These are phyloP conservation scores for Drosophila anomalata DNA, from an alignment of 2,888 invertebrate genomes.

Conservation along the genomic window DNA sequence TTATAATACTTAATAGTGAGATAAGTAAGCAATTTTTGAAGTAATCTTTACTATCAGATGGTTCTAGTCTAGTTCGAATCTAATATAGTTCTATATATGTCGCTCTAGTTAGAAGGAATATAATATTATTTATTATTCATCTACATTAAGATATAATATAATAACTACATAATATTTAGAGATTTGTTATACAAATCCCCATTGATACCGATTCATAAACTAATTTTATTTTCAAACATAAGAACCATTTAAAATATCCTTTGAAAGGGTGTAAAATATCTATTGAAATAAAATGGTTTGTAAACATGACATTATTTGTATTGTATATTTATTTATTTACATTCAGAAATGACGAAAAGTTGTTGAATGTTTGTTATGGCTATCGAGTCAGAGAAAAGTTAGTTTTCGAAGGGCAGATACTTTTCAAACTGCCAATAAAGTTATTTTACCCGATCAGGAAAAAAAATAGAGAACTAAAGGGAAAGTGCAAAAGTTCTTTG, in stretches of 20 bases:
- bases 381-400: not conserved
- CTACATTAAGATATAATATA: too few species aligned
- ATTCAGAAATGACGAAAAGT: not conserved
- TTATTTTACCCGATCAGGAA: not conserved
- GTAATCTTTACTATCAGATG: too few species aligned
- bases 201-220: too few species aligned
- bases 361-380: not conserved
- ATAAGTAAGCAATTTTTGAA: too few species aligned
- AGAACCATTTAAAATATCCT: not conserved
- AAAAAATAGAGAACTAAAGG: conserved; percentile 28
- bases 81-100: too few species aligned
- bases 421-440: not conserved
- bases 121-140: too few species aligned
- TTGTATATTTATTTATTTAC: conserved; percentile 2
- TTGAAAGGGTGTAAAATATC: not conserved
- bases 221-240: too few species aligned
- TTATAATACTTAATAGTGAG: too few species aligned
- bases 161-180: too few species aligned
- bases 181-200: too few species aligned
- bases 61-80: too few species aligned
- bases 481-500: conserved; percentile 63
- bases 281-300: not conserved
- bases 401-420: not conserved
- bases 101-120: too few species aligned
- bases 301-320: conserved; percentile 1